Conservation (phyloP, 2,113 vertebrate genomes). For the Neofelis nebulosa region DNA sequence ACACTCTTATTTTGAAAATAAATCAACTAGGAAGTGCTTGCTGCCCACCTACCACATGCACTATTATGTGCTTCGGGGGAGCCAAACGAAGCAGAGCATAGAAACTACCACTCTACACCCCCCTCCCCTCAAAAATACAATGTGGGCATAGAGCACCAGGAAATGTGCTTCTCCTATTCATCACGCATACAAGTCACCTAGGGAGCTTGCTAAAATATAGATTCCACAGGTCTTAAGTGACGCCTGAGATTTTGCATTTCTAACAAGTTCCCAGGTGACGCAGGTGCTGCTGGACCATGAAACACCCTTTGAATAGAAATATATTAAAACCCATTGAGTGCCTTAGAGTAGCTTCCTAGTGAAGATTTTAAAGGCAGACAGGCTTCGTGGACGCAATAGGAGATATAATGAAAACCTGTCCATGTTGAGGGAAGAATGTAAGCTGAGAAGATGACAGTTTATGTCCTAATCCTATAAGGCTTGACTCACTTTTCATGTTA, state of each 20-base stretch:
- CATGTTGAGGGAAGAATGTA: neutral
- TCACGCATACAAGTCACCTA: neutral
- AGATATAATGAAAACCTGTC: neutral
- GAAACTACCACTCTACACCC: neutral
- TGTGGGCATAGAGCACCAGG: neutral
- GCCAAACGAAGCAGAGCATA: neutral
- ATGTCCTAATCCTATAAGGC: neutral
- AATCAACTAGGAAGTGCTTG: slow-evolving; percentile 58
- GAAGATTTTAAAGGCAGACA: neutral
- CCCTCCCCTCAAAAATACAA: neutral
- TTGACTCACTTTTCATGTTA: neutral
- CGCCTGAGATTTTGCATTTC: neutral
- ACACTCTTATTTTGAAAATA: slow-evolving; percentile 65
- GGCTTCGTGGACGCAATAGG: neutral
- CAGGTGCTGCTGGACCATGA: neutral
- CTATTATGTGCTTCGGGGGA: neutral
- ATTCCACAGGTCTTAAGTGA: neutral
- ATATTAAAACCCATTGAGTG: neutral
- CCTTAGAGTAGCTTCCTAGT: neutral
- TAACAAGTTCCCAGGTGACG: neutral
- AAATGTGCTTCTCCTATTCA: neutral
- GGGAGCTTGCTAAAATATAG: neutral
- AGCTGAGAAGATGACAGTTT: neutral
- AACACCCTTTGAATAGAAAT: neutral
- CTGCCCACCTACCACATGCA: neutral